These are phyloP conservation scores for Ornithorhynchus anatinus DNA, from an alignment of 2,113 vertebrate genomes.

Conservation along the genomic window DNA sequence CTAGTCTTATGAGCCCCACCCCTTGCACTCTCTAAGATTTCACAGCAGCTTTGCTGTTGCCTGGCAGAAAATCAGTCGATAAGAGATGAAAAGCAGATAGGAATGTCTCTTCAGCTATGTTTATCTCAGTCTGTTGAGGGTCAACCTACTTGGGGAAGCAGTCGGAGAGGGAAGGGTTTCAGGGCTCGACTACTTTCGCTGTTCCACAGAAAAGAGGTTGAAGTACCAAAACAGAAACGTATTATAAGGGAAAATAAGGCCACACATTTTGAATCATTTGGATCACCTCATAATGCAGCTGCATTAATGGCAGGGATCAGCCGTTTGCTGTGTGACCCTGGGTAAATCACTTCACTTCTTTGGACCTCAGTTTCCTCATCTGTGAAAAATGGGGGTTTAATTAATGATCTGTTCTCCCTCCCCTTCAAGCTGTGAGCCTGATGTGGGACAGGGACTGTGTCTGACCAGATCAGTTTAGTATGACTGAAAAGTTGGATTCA, in stretches of 20 bases:
- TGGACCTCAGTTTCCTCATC: too few relatives aligned
- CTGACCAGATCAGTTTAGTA: too few relatives aligned
- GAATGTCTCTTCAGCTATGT: not conserved
- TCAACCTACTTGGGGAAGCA: not conserved
- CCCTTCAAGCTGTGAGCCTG: too few relatives aligned
- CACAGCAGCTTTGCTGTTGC: conserved; percentile 31
- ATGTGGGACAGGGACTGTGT: too few relatives aligned
- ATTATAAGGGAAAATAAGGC: not conserved
- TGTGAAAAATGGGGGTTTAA: too few relatives aligned
- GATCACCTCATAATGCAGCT: not conserved
- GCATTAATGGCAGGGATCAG: not conserved
- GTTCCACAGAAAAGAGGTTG: not conserved
- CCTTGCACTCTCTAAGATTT: conserved; percentile 6
- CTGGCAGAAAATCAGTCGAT: conserved; percentile 12
- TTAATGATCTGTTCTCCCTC: too few relatives aligned
- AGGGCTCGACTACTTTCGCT: not conserved
- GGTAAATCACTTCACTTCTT: too few relatives aligned
- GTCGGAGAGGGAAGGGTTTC: too few relatives aligned
- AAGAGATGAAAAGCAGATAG: conserved; percentile 29
- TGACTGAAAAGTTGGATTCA: too few relatives aligned
- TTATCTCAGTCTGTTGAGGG: conserved; percentile 36
- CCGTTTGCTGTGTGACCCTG: too few relatives aligned
- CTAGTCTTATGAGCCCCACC: conserved; percentile 16
- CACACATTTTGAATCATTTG: not conserved
- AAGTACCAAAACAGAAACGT: not conserved